A percentile compares a stretch with the other conserved stretches of the same genome.
Conservation (phyloP, 2,888 invertebrate genomes). For the Ormyrus rosae region DNA sequence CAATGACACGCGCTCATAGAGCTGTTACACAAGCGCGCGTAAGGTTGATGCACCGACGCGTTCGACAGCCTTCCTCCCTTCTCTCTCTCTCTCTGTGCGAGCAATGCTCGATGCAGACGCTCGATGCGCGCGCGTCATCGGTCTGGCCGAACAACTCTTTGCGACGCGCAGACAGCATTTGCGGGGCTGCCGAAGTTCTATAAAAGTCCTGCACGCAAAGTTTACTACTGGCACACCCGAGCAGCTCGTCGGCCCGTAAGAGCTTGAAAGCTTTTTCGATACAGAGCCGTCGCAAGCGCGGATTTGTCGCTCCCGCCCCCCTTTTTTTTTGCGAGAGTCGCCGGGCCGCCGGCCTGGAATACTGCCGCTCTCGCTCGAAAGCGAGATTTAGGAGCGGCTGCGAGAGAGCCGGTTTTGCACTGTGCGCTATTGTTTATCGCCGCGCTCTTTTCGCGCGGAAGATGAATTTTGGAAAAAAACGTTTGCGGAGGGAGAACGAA, state of each 20-base stretch:
- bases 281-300: neutral
- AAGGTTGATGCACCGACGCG: neutral
- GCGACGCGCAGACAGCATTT: constrained; percentile 10
- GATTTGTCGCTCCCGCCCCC: neutral
- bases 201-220: constrained; percentile 15
- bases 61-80: neutral
- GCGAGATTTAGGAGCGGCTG: neutral
- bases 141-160: neutral
- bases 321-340: neutral
- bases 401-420: neutral
- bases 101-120: constrained; percentile 1
- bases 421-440: constrained; percentile 10
- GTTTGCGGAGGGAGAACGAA: no score
- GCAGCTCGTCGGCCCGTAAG: constrained; percentile 4
- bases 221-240: constrained; percentile 22
- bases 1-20: neutral
- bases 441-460: no score
- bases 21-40: neutral
- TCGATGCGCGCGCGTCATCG: neutral
- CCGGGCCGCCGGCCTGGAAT: neutral
- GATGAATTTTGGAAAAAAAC: no score
- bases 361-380: constrained; percentile 31
- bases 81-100: no score
- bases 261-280: constrained; percentile 37
- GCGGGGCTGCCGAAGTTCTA: constrained; percentile 42